Evolutionary conservation across 2,113 vertebrate species (phyloP).

Genomic region (Chaetorhynchus papuensis): DNA sequence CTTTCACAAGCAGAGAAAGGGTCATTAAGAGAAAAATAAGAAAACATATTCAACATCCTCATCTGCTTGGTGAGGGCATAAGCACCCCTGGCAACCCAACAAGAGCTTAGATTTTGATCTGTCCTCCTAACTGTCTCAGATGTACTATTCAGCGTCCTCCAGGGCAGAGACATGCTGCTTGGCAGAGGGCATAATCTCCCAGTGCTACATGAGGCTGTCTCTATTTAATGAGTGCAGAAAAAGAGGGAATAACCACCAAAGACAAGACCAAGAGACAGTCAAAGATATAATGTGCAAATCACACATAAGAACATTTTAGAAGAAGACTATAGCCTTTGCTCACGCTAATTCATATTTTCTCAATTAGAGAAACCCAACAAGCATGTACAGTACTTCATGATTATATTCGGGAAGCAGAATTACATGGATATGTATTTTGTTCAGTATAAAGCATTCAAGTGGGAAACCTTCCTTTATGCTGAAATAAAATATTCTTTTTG

Average conservation of each 20-base stretch:
- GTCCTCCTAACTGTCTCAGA: neutral
- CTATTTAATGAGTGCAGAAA: neutral
- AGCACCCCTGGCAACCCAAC: neutral
- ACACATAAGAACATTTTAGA: neutral
- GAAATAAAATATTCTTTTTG: neutral
- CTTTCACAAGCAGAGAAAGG: neutral
- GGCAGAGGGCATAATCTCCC: neutral
- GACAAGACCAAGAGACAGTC: neutral
- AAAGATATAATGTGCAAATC: neutral
- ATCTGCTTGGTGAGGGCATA: neutral
- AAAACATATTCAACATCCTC: neutral
- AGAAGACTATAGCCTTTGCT: neutral
- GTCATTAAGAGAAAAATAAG: neutral
- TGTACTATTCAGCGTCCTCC: neutral
- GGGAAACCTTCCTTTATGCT: neutral
- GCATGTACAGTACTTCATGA: neutral
- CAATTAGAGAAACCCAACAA: neutral
- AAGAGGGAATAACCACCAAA: neutral
- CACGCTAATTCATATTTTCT: neutral
- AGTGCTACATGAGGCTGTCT: neutral
- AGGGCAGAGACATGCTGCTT: neutral
- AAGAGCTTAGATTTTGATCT: neutral
- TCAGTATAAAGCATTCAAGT: neutral
- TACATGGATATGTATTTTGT: neutral
- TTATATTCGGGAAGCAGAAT: neutral